A percentile compares a stretch with the other conserved stretches of the same genome.
These are phyloP conservation scores for Pterostichus madidus DNA, from an alignment of 2,888 invertebrate species.

Conservation along the genomic window DNA sequence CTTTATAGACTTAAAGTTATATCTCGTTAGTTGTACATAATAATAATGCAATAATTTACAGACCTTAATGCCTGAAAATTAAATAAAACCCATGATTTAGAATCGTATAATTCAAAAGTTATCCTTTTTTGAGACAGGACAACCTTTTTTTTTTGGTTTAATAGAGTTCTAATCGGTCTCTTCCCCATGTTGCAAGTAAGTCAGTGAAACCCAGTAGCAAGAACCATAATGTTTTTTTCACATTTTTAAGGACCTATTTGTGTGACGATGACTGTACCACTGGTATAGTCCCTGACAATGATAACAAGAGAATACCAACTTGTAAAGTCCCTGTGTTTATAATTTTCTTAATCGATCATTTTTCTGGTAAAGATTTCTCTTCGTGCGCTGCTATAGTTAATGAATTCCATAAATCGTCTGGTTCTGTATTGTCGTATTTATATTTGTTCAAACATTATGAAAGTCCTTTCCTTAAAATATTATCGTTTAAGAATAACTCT, in stretches of 20 bases:
- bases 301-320: constrained; percentile 90
- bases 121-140: neutral
- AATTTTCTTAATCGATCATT: constrained; percentile 84
- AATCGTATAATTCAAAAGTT: neutral
- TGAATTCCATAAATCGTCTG: constrained; percentile 91
- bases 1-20: constrained; percentile 80
- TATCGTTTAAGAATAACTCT: constrained; percentile 89
- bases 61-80: constrained; percentile 1
- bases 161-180: too few relatives aligned
- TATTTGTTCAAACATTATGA: constrained; percentile 83
- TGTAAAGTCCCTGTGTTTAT: constrained; percentile 94
- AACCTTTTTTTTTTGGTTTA: too few relatives aligned
- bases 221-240: too few relatives aligned
- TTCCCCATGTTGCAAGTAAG: too few relatives aligned
- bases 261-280: constrained; percentile 69
- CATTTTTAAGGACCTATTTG: too few relatives aligned
- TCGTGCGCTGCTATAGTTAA: constrained; percentile 81
- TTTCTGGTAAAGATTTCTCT: constrained; percentile 77
- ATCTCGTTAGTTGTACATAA: neutral
- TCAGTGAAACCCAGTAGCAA: too few relatives aligned
- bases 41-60: too few relatives aligned
- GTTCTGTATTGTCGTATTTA: constrained; percentile 87
- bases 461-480: constrained; percentile 84
- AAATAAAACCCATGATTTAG: constrained; percentile 1
- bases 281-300: constrained; percentile 81